Percentiles rank a stretch among this genome's conserved stretches.
Evolutionary conservation across 2,797 vertebrate species (phyloP).

Genomic region (Crax fasciolata): DNA sequence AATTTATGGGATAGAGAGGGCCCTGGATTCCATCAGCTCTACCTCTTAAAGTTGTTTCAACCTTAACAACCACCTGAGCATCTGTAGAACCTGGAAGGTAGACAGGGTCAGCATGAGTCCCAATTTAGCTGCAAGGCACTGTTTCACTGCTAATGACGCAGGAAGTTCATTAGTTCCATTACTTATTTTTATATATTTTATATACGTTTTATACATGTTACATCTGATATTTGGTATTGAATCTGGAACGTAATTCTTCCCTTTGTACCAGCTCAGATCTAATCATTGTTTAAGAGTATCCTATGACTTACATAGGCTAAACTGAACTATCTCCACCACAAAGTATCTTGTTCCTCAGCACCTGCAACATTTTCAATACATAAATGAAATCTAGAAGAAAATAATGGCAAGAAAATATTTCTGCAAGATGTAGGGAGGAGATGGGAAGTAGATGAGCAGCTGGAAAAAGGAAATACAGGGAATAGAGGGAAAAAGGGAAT

Average conservation of each 20-base stretch:
- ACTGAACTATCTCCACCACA: not conserved
- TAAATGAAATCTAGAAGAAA: accelerated
- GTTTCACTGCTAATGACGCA: not conserved
- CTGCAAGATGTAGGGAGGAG: not conserved
- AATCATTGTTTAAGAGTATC: not conserved
- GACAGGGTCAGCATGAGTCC: not conserved
- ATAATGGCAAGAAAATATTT: not conserved
- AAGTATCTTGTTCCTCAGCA: not conserved
- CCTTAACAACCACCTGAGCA: not conserved
- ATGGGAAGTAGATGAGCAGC: not conserved
- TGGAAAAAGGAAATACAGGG: not conserved
- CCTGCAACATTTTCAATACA: not conserved
- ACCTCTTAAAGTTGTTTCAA: not conserved
- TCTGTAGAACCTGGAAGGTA: not conserved
- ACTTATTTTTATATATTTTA: not conserved
- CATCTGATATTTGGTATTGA: not conserved
- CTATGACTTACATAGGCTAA: not conserved
- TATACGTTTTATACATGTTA: not conserved
- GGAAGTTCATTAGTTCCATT: not conserved
- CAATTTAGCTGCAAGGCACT: not conserved
- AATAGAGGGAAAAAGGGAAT: not conserved
- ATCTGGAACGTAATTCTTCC: not conserved
- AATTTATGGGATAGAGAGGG: not conserved
- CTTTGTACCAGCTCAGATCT: not conserved
- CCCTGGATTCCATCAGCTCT: not conserved